Conservation (phyloP, 2,888 invertebrate genomes). For the Drosophila neotestacea region DNA sequence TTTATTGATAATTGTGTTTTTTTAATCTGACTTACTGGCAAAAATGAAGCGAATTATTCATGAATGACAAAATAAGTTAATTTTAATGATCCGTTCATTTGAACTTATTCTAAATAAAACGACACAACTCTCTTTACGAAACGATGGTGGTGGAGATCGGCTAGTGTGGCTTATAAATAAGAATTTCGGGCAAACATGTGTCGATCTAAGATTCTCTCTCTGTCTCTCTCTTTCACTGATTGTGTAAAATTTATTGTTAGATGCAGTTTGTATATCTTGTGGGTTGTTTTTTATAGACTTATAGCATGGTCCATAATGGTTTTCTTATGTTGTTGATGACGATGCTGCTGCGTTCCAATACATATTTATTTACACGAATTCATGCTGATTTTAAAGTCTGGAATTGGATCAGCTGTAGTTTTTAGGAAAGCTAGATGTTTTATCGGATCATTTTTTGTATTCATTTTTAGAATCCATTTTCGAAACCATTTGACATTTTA, state of each 20-base stretch:
- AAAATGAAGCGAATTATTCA: too few relatives aligned
- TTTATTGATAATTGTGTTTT: too few relatives aligned
- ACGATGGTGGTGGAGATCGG: conserved; percentile 25
- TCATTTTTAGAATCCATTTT: not conserved
- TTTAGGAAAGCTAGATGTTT: not conserved
- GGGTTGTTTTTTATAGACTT: conserved; percentile 57
- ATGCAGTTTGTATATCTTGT: conserved; percentile 61
- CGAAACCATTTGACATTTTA: not conserved
- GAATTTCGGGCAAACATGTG: conserved; percentile 40
- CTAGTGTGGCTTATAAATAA: conserved; percentile 33
- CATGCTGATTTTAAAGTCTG: conserved; percentile 10
- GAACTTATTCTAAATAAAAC: too few relatives aligned
- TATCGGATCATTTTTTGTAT: not conserved
- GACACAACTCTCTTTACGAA: too few relatives aligned
- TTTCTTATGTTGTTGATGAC: conserved; percentile 43
- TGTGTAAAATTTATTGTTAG: conserved; percentile 55
- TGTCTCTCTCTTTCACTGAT: conserved; percentile 7
- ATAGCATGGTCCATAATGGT: conserved; percentile 50
- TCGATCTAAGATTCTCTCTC: conserved; percentile 19
- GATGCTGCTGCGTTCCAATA: conserved; percentile 20
- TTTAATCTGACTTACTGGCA: too few relatives aligned
- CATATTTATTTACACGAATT: conserved; percentile 28
- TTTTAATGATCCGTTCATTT: too few relatives aligned
- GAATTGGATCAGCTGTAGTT: conserved; percentile 7
- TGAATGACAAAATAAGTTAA: too few relatives aligned